Percentiles rank a stretch among this genome's conserved stretches.
These are phyloP conservation scores for Semaprochilodus insignis DNA, from an alignment of 2,797 vertebrate species.

Conservation along the genomic window DNA sequence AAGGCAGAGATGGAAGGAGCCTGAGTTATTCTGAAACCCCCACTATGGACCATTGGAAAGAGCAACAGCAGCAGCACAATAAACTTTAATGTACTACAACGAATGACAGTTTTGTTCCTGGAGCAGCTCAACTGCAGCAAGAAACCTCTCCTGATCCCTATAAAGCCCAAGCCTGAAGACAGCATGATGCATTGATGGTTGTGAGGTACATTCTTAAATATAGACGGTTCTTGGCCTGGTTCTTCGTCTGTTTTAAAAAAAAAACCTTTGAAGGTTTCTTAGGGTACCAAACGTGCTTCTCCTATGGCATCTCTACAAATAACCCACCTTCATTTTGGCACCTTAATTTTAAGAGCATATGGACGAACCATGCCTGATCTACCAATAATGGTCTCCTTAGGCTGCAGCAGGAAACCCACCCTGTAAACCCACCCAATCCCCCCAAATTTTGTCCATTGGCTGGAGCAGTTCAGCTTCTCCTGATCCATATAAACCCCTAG, in stretches of 20 bases:
- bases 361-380: no score
- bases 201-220: constrained; percentile 16
- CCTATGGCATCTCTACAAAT: no score
- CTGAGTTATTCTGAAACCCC: constrained; percentile 62
- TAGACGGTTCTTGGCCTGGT: background rate
- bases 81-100: constrained; percentile 67
- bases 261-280: no score
- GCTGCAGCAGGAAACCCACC: no score
- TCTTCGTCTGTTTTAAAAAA: background rate
- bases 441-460: no score
- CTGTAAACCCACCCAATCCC: no score
- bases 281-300: no score
- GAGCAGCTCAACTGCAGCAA: constrained; percentile 29
- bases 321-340: no score
- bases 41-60: constrained; percentile 64
- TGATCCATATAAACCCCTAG: constrained; percentile 54
- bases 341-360: no score
- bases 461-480: no score
- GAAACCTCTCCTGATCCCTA: constrained; percentile 35
- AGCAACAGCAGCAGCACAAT: constrained; percentile 65
- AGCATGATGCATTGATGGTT: constrained; percentile 40
- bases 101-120: constrained; percentile 58
- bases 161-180: constrained; percentile 52
- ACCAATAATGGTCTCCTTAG: no score
- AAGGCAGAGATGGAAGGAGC: constrained; percentile 33